A percentile compares a stretch with the other conserved stretches of the same genome.
Conservation (phyloP, 2,888 invertebrate genomes). For the Leptinotarsa juncta region DNA sequence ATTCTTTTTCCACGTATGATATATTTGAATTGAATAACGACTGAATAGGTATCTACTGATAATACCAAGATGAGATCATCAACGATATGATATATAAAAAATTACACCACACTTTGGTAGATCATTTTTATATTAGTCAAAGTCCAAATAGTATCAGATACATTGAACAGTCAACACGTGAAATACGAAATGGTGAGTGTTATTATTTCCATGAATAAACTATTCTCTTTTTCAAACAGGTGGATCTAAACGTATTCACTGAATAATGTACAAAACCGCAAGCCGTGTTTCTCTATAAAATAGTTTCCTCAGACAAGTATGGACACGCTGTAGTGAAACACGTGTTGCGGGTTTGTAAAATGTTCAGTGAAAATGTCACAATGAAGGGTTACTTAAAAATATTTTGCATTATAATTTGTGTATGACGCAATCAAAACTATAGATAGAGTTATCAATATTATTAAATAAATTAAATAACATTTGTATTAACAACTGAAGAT, state of each 20-base stretch:
- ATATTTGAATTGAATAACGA: background rate
- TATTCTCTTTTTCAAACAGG: background rate
- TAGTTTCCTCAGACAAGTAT: too few species aligned
- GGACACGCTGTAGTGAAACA: too few species aligned
- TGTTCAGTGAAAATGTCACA: too few species aligned
- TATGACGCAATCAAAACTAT: too few species aligned
- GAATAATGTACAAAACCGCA: background rate
- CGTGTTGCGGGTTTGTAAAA: too few species aligned
- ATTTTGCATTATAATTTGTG: too few species aligned
- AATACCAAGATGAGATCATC: constrained; percentile 7
- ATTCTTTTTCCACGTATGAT: background rate
- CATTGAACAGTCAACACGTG: background rate
- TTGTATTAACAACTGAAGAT: too few species aligned
- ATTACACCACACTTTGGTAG: background rate
- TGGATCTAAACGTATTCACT: background rate
- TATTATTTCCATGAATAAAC: background rate
- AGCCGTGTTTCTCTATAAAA: too few species aligned
- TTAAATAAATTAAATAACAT: too few species aligned
- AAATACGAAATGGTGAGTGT: background rate
- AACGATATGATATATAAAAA: constrained; percentile 1
- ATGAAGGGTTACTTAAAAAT: too few species aligned
- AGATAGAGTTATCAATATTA: too few species aligned
- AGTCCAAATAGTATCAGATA: background rate
- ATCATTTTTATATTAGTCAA: background rate
- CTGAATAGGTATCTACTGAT: background rate